Evolutionary conservation across 2,113 vertebrate genomes (phyloP).

Genomic region (Proterorhinus semilunaris): DNA sequence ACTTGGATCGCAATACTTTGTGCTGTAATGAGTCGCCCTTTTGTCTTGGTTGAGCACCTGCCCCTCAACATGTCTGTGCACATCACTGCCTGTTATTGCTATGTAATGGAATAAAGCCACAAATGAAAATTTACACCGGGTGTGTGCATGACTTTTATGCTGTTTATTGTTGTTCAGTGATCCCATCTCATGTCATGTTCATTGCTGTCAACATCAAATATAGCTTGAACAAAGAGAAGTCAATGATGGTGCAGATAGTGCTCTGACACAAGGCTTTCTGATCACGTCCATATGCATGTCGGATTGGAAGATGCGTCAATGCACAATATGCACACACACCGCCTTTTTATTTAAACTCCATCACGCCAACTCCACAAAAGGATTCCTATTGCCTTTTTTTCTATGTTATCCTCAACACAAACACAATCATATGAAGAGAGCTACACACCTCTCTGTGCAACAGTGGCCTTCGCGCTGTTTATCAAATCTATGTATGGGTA

Average conservation of each 20-base stretch:
- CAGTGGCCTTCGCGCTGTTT: conserved; percentile 69
- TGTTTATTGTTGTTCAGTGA: conserved; percentile 38
- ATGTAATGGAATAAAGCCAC: background rate
- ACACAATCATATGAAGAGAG: conserved; percentile 31
- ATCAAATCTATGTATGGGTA: conserved; percentile 75
- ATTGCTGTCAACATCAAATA: conserved; percentile 28
- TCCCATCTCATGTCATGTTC: conserved; percentile 33
- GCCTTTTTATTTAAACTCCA: conserved; percentile 43
- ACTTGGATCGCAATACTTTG: no score
- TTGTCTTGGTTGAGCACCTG: no score
- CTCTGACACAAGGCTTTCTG: conserved; percentile 48
- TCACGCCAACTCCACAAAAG: conserved; percentile 28
- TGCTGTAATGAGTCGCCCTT: no score
- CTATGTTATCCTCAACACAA: conserved; percentile 29
- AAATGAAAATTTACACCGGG: background rate
- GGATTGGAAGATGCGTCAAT: conserved; percentile 44
- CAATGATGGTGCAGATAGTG: conserved; percentile 39
- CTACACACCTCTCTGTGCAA: conserved; percentile 40
- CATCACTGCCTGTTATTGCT: no score
- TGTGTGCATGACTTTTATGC: conserved; percentile 40
- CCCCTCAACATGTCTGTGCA: no score
- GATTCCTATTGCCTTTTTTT: conserved; percentile 47
- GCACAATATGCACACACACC: conserved; percentile 33
- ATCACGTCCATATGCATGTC: conserved; percentile 40
- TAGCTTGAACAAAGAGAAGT: conserved; percentile 32